Conservation (phyloP, 2,113 vertebrate species). For the Mirounga angustirostris region DNA sequence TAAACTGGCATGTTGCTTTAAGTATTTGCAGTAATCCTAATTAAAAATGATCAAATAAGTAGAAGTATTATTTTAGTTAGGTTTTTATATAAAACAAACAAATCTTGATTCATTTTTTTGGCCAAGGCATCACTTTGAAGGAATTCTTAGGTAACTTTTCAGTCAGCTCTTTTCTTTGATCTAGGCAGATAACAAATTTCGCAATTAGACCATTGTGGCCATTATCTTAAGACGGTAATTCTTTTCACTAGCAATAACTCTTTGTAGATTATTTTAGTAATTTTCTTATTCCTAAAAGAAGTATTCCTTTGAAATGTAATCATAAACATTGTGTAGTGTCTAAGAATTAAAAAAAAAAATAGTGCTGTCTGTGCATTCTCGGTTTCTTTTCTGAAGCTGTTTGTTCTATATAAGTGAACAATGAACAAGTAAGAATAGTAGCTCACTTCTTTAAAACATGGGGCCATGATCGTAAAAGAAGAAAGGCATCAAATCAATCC, state of each 20-base stretch:
- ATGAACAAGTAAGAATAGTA: neutral
- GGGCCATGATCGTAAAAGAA: neutral
- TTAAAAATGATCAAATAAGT: conserved; percentile 48
- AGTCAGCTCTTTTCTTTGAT: conserved; percentile 43
- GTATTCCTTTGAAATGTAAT: conserved; percentile 24
- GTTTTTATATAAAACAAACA: neutral
- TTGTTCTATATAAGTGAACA: neutral
- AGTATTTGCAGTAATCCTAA: conserved; percentile 34
- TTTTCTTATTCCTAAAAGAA: conserved; percentile 60
- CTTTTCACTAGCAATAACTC: conserved; percentile 4
- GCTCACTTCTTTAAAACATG: neutral
- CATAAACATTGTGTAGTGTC: neutral
- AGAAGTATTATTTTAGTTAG: conserved; percentile 3
- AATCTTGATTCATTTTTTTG: conserved; percentile 65
- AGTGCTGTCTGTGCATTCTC: neutral
- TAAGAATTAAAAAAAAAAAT: neutral
- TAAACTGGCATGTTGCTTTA: neutral
- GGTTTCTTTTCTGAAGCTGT: neutral
- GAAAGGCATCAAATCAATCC: neutral
- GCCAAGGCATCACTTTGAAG: neutral
- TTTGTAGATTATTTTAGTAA: conserved; percentile 21
- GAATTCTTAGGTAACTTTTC: conserved; percentile 30
- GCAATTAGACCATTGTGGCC: neutral
- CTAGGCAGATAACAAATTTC: conserved; percentile 30
- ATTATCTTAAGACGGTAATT: conserved; percentile 28